phyloP scores from a whole-genome alignment of 2,797 vertebrate species.

The Hippopotamyrus pictus region DNA sequence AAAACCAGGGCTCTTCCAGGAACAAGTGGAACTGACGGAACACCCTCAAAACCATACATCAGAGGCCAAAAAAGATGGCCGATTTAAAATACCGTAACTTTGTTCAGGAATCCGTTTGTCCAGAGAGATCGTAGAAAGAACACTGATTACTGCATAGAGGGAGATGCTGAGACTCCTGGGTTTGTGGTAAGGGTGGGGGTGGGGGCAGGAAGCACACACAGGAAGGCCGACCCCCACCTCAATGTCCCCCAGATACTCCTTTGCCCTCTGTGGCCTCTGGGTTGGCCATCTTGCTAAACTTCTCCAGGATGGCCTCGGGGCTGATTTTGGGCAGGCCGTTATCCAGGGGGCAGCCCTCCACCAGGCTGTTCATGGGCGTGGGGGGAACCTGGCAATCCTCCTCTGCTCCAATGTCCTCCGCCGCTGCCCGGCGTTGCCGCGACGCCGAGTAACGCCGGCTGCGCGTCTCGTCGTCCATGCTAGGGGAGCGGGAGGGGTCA shows the following conservation, averaged over 20 bases:
- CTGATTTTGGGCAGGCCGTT: slow-evolving; percentile 72
- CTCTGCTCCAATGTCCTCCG: slow-evolving; percentile 37
- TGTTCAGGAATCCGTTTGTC: neutral
- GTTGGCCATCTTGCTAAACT: slow-evolving; percentile 69
- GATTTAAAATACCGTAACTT: neutral
- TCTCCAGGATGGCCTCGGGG: slow-evolving; percentile 70
- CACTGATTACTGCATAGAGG: slow-evolving; percentile 8
- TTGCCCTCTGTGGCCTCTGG: slow-evolving; percentile 27
- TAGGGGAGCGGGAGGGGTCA: slow-evolving; percentile 22
- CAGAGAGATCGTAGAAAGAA: neutral
- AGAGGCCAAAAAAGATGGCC: neutral
- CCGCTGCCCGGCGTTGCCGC: neutral
- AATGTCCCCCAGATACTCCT: slow-evolving; percentile 12
- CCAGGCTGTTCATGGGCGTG: slow-evolving; percentile 90
- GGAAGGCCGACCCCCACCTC: neutral
- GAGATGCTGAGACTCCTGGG: neutral
- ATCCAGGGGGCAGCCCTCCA: slow-evolving; percentile 85
- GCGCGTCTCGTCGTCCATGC: slow-evolving; percentile 15
- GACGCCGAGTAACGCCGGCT: slow-evolving; percentile 20
- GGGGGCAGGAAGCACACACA: neutral
- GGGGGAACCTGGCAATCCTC: slow-evolving; percentile 64
- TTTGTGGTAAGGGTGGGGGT: neutral
- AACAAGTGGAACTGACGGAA: neutral
- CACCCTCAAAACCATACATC: neutral
- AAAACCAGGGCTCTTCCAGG: neutral